These are phyloP conservation scores for Helicoverpa zea DNA, from an alignment of 1,140 invertebrate species.

Conservation along the genomic window DNA sequence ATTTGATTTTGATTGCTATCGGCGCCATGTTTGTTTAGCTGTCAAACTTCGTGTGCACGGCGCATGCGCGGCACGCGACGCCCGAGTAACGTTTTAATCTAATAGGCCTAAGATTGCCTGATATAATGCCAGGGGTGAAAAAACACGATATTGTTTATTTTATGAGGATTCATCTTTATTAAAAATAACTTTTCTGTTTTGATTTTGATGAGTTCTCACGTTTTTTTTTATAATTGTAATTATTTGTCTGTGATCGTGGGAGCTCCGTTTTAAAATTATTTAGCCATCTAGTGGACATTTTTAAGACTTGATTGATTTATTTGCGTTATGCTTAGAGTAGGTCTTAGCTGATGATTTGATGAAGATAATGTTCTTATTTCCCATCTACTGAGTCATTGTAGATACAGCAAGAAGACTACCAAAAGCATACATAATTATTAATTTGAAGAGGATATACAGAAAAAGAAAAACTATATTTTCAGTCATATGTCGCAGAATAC, in stretches of 20 bases:
- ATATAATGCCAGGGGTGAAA: constrained; percentile 58
- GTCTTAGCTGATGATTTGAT: too few species aligned
- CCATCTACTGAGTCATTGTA: too few species aligned
- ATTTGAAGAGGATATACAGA: too few species aligned
- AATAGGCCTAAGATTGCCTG: constrained; percentile 67
- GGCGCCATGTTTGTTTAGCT: constrained; percentile 82
- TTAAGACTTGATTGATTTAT: too few species aligned
- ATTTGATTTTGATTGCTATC: constrained; percentile 78
- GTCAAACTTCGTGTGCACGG: constrained; percentile 67
- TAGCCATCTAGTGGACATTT: neutral
- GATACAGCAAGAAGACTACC: too few species aligned
- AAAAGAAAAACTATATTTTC: too few species aligned
- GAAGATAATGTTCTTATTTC: too few species aligned
- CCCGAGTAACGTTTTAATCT: constrained; percentile 72
- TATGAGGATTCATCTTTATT: constrained; percentile 57
- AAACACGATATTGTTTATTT: constrained; percentile 46
- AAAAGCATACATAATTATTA: too few species aligned
- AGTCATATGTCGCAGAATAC: too few species aligned
- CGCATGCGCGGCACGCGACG: constrained; percentile 73
- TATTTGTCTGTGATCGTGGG: neutral
- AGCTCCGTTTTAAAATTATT: neutral
- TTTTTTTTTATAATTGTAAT: neutral
- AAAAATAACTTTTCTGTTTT: constrained; percentile 52
- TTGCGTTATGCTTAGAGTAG: too few species aligned
- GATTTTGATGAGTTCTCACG: constrained; percentile 50